phyloP scores from a whole-genome alignment of 2,113 vertebrate genomes.

The Laticauda colubrina region DNA sequence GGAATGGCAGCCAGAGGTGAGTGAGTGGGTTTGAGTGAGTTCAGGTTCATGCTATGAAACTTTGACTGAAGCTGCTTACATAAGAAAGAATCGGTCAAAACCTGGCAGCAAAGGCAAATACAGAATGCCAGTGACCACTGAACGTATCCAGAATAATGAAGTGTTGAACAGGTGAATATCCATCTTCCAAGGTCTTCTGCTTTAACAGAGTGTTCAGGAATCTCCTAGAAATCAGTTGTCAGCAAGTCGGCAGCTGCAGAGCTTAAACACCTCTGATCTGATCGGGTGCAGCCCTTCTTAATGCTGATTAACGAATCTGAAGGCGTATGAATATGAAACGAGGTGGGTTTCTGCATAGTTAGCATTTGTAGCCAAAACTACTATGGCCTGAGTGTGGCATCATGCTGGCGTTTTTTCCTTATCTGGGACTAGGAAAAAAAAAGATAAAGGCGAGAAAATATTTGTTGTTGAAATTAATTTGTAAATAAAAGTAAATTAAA shows the following conservation, averaged over 20 bases:
- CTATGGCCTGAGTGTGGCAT: neutral
- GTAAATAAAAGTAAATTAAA: neutral
- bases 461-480: neutral
- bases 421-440: conserved; percentile 21
- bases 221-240: neutral
- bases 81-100: neutral
- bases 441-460: neutral
- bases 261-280: neutral
- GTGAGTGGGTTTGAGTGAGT: neutral
- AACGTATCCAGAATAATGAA: neutral
- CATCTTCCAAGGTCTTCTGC: neutral
- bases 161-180: neutral
- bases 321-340: neutral
- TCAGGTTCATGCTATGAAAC: neutral
- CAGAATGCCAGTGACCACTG: neutral
- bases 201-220: neutral
- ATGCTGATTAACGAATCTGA: neutral
- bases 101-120: neutral
- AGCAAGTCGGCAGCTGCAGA: neutral
- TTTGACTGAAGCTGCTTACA: neutral
- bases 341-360: neutral
- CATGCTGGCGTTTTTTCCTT: conserved; percentile 2
- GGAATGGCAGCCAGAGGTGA: neutral
- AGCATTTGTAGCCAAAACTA: neutral
- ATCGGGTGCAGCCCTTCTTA: neutral